Evolutionary conservation across 2,888 invertebrate species (phyloP).

Genomic region (Lysandra bellargus): DNA sequence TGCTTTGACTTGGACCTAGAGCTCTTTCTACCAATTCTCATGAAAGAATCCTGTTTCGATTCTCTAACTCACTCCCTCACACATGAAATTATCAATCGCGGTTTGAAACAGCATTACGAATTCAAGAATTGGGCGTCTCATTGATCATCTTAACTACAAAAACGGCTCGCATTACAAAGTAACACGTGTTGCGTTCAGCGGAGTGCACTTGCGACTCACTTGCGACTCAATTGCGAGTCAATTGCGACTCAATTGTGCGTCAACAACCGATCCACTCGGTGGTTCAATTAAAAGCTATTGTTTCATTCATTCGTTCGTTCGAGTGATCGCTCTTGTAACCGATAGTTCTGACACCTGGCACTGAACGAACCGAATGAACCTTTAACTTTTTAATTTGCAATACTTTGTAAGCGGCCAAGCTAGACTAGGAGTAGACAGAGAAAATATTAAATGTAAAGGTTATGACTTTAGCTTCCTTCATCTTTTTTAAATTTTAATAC

Average conservation of each 20-base stretch:
- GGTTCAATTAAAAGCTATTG: slow-evolving; percentile 51
- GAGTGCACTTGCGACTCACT: slow-evolving; percentile 54
- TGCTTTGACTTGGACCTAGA: background rate
- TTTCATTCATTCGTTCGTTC: slow-evolving; percentile 43
- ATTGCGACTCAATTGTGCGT: slow-evolving; percentile 31
- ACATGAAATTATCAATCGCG: background rate
- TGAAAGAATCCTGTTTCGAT: background rate
- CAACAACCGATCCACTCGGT: slow-evolving; percentile 45
- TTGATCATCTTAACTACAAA: background rate
- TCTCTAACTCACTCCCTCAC: background rate
- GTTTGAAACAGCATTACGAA: background rate
- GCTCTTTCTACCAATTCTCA: slow-evolving; percentile 1
- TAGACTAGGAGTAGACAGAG: too few relatives aligned
- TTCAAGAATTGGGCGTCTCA: background rate
- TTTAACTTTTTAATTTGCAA: background rate
- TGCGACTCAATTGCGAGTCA: slow-evolving; percentile 41
- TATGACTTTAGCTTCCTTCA: too few relatives aligned
- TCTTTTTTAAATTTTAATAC: too few relatives aligned
- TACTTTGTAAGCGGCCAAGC: too few relatives aligned
- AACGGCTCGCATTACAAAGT: slow-evolving; percentile 33
- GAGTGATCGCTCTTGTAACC: slow-evolving; percentile 42
- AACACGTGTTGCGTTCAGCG: slow-evolving; percentile 48
- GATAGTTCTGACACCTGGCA: slow-evolving; percentile 44
- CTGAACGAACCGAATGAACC: background rate
- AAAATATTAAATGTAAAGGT: too few relatives aligned